Evolutionary conservation across 2,113 vertebrate species (phyloP), one percentile per base, ranked within the genome.

Genomic region (Lampris megalopsis): DNA sequence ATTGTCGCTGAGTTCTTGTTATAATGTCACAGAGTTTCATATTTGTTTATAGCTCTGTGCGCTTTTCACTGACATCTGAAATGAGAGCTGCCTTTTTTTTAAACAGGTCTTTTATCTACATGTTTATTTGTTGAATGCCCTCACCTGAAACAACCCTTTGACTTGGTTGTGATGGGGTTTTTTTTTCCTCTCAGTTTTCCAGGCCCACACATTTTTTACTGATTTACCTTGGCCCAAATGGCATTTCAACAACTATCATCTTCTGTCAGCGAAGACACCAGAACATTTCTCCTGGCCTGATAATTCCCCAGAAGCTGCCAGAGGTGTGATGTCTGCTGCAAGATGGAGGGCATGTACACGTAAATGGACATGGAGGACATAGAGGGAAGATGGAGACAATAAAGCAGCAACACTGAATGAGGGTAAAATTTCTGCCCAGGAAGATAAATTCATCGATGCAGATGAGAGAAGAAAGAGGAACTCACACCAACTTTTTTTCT

Each of bases 171-270:
- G 35, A 45, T 24, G 24, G 24, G 24, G 24, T 0, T 0, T 24
- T 56, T 40, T 45, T n/a, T 42, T 60, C 65, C 10, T 49, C n/a
- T 60, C 24, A 38, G 8, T 80, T 78, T 76, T 59, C 59, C 71
- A 73, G 41, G 58, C 42, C 37, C 45, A 67, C 61, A 63, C 73
- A 71, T 75, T 69, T 68, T 43, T 66, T 42, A 57, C 64, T 66
- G 68, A 79, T 79, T 79, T 86, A 82, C 79, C 63, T 78, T 52
- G 74, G 37, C 38, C 36, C 10, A 63, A 70, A 79, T 74, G 62
- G 64, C 52, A 69, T 81, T 81, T 78, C 68, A 77, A 52, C 60
- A 83, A 56, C 59, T 77, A 56, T 79, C 57, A 73, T 77, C 73
- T 81, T 77, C 62, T 72, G 11, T 45, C 42, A 50, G n/a, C 45